Percentiles rank a stretch among this genome's conserved stretches.
Evolutionary conservation across 2,797 vertebrate genomes (phyloP).

Genomic region (Limnodromus scolopaceus): DNA sequence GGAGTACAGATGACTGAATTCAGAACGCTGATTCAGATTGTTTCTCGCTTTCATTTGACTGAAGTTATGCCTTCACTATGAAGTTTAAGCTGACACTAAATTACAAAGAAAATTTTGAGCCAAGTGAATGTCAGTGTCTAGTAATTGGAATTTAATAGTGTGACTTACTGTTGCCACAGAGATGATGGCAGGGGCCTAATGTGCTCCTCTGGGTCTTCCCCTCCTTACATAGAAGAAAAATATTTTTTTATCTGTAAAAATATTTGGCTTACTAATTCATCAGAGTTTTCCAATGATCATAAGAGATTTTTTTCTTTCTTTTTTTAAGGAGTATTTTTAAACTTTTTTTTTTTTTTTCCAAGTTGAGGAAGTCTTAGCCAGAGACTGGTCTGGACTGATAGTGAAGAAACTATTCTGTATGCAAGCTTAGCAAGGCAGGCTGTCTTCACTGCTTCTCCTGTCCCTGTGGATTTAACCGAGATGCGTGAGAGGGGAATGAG

Average conservation of each 20-base stretch:
- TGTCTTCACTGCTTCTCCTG: neutral
- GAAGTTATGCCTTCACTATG: neutral
- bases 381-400: neutral
- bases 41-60: neutral
- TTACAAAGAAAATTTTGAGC: neutral
- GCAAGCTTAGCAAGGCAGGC: neutral
- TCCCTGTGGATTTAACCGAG: neutral
- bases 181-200: neutral
- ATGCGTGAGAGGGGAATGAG: neutral
- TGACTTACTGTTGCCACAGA: neutral
- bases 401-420: neutral
- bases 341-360: neutral
- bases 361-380: neutral
- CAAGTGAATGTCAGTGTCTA: neutral
- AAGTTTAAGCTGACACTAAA: neutral
- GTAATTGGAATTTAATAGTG: neutral
- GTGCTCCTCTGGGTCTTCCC: neutral
- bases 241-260: neutral
- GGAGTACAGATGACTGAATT: neutral
- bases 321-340: neutral
- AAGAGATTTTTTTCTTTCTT: neutral
- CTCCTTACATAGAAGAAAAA: neutral
- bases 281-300: neutral
- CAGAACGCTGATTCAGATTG: neutral
- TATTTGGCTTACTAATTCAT: neutral